Percentiles rank a stretch among this genome's conserved stretches.
phyloP scores from a whole-genome alignment of 2,113 vertebrate genomes.

The Saccopteryx leptura region DNA sequence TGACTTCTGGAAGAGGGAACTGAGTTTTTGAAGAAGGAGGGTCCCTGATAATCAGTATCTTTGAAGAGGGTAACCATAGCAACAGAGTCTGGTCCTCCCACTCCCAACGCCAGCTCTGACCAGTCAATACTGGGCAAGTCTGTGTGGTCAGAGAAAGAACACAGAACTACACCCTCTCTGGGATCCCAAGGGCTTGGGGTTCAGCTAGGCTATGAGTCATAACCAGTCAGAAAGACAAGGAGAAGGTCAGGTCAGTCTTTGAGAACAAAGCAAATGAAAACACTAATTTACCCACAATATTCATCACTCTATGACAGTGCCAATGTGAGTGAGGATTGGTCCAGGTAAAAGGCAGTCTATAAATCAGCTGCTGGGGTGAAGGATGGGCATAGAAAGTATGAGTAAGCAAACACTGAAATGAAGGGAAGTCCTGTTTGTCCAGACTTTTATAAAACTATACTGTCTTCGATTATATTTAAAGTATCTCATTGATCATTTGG shows the following conservation, averaged over 20 bases:
- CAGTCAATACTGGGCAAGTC: neutral
- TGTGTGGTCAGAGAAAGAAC: neutral
- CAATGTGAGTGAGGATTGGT: neutral
- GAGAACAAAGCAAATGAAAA: slow-evolving; percentile 42
- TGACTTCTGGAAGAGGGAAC: neutral
- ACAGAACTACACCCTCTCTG: neutral
- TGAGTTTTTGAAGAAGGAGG: neutral
- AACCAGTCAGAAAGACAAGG: slow-evolving; percentile 21
- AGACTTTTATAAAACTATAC: neutral
- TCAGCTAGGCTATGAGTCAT: neutral
- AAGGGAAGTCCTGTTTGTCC: neutral
- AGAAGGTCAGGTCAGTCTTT: neutral
- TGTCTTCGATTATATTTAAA: neutral
- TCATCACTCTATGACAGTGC: neutral
- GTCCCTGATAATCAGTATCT: neutral
- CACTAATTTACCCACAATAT: neutral
- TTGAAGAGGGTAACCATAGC: neutral
- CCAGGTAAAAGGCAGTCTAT: neutral
- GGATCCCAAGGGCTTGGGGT: neutral
- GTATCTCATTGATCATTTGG: neutral
- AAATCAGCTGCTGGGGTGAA: neutral
- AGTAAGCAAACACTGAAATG: neutral
- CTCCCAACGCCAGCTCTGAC: neutral
- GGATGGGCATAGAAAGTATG: neutral
- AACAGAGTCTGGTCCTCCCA: neutral